These are phyloP conservation scores for Drosophila leonis DNA, from an alignment of 2,888 invertebrate genomes.

Conservation along the genomic window DNA sequence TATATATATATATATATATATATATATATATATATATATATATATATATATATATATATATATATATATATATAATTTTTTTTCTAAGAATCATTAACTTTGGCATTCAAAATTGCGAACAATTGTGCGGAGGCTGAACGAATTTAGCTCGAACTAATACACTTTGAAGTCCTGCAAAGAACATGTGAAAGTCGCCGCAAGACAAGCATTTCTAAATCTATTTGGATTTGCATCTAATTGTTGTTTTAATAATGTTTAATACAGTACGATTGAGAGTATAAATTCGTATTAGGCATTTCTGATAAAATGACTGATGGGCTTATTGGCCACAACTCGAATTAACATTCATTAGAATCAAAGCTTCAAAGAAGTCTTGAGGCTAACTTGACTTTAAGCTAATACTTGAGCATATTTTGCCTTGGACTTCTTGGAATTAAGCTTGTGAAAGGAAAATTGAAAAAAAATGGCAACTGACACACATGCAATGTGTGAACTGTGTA, in stretches of 20 bases:
- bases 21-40: too few species aligned
- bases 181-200: not conserved
- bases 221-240: not conserved
- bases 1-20: too few species aligned
- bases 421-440: not conserved
- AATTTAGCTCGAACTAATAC: not conserved
- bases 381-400: not conserved
- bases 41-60: too few species aligned
- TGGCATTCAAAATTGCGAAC: not conserved
- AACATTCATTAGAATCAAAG: not conserved
- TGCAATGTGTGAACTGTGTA: not conserved
- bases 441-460: slow-evolving; percentile 2
- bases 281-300: not conserved
- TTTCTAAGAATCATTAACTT: too few species aligned
- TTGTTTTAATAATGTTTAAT: not conserved
- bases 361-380: too few species aligned
- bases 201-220: not conserved
- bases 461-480: not conserved
- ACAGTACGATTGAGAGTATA: not conserved
- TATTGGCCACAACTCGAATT: not conserved
- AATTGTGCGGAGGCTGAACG: too few species aligned
- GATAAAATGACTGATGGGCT: not conserved
- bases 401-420: not conserved
- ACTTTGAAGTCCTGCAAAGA: not conserved
- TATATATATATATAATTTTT: too few species aligned